A percentile compares a stretch with the other conserved stretches of the same genome.
Conservation (phyloP, 1,140 invertebrate species). For the Hetaerina americana region DNA sequence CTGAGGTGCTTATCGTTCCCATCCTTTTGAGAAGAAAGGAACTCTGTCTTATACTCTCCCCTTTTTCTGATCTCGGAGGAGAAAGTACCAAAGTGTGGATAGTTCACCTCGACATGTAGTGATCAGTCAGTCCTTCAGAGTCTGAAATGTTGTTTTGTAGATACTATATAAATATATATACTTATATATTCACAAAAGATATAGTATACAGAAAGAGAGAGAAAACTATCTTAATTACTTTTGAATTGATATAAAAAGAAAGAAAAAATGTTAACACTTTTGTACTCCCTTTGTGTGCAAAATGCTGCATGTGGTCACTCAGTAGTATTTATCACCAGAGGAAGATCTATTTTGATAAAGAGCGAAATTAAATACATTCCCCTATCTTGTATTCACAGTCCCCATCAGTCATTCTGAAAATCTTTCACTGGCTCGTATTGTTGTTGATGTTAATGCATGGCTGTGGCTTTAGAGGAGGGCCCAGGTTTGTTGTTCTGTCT, state of each 20-base stretch:
- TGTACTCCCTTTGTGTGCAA: not conserved
- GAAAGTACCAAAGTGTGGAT: not conserved
- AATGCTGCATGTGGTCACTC: not conserved
- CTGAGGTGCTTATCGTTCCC: not conserved
- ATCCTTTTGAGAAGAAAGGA: not conserved
- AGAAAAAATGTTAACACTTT: constrained; percentile 1
- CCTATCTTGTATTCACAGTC: not conserved
- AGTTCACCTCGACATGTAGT: not conserved
- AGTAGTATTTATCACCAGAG: not conserved
- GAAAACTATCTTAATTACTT: not conserved
- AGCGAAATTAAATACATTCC: not conserved
- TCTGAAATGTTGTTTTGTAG: not conserved
- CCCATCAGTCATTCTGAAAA: not conserved
- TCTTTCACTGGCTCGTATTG: not conserved
- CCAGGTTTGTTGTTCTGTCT: not conserved
- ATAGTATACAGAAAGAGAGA: not conserved
- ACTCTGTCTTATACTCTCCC: not conserved
- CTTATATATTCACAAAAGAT: not conserved
- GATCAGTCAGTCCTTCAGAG: not conserved
- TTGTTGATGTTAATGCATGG: not conserved
- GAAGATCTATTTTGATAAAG: not conserved
- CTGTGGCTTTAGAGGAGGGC: not conserved
- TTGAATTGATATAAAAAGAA: not conserved
- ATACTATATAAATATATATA: constrained; percentile 1
- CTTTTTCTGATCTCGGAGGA: not conserved